phyloP scores from a whole-genome alignment of 2,797 vertebrate genomes.

The Sebastes diaconus region DNA sequence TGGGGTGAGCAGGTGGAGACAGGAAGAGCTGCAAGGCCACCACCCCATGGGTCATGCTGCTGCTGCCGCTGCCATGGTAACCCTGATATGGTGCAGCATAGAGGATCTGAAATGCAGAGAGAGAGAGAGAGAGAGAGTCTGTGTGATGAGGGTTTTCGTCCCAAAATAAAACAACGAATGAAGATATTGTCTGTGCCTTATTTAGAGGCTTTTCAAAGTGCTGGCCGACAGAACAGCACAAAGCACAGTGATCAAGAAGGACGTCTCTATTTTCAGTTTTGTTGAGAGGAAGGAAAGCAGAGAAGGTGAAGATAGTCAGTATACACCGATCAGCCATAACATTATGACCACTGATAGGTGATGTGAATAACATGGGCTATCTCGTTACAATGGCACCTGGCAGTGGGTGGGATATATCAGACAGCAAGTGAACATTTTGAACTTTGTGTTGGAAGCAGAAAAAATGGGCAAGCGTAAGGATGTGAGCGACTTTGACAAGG shows the following conservation, averaged over 20 bases:
- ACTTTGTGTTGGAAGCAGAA: no score
- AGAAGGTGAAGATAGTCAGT: neutral
- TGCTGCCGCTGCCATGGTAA: slow-evolving; percentile 60
- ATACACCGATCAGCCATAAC: no score
- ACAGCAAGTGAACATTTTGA: no score
- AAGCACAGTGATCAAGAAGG: neutral
- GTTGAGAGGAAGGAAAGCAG: neutral
- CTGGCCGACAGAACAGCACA: neutral
- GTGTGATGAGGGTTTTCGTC: neutral
- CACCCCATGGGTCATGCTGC: slow-evolving; percentile 48
- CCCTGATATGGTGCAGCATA: slow-evolving; percentile 50
- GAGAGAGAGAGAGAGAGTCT: neutral
- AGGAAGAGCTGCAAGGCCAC: slow-evolving; percentile 48
- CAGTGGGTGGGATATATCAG: no score
- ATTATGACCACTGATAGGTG: no score
- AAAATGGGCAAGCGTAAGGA: no score
- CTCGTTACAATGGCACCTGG: no score
- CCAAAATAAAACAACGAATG: neutral
- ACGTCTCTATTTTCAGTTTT: neutral
- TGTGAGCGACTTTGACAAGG: no score
- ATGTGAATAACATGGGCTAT: no score
- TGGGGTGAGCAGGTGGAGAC: slow-evolving; percentile 32
- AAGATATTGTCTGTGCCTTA: neutral
- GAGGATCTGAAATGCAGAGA: slow-evolving; percentile 71
- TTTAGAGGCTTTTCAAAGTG: neutral